These are phyloP conservation scores for Hydrolagus colliei DNA, from an alignment of 2,797 vertebrate species.

Conservation along the genomic window DNA sequence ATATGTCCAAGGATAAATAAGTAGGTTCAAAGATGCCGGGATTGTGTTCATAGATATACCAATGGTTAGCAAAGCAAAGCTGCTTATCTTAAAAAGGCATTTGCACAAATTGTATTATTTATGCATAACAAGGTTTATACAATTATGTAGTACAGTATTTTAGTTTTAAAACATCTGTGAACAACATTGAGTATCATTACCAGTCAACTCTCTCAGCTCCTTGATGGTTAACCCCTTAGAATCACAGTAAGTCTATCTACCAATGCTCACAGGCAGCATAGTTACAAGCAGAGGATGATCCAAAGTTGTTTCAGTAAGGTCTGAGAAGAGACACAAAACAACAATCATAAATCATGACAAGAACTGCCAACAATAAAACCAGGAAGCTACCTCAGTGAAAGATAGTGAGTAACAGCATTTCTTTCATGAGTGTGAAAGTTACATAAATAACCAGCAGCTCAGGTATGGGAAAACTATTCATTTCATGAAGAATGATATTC, in stretches of 20 bases:
- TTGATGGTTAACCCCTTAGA: background rate
- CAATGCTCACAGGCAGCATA: background rate
- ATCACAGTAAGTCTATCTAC: background rate
- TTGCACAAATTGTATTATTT: constrained; percentile 13
- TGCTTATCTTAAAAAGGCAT: background rate
- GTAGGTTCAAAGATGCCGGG: background rate
- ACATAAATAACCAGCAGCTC: background rate
- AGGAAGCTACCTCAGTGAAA: background rate
- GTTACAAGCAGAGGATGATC: background rate
- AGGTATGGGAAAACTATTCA: background rate
- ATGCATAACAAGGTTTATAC: background rate
- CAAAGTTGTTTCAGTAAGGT: background rate
- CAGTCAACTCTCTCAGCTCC: background rate
- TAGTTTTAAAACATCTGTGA: background rate
- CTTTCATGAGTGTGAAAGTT: background rate
- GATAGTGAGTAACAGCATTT: too few relatives aligned
- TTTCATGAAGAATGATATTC: too few relatives aligned
- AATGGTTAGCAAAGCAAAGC: background rate
- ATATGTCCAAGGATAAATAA: background rate
- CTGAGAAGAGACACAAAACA: background rate
- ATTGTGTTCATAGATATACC: background rate
- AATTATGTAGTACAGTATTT: background rate
- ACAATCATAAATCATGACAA: background rate
- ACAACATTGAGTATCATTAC: background rate
- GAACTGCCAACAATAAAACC: background rate